A percentile compares a stretch with the other conserved stretches of the same genome.
Evolutionary conservation across 2,797 vertebrate genomes (phyloP).

Genomic region (Hylomyscus alleni): DNA sequence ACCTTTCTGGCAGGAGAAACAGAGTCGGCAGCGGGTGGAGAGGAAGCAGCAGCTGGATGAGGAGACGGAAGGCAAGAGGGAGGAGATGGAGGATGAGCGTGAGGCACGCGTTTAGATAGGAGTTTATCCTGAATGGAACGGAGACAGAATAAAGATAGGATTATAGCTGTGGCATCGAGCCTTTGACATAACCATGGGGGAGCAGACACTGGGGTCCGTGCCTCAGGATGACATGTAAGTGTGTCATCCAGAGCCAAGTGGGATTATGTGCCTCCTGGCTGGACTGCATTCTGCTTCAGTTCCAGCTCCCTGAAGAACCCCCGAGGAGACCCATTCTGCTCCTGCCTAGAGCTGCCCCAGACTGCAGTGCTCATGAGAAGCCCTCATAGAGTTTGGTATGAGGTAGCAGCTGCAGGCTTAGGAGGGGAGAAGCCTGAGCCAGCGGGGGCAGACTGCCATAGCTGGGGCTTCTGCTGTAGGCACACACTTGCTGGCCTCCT

Average conservation of each 20-base stretch:
- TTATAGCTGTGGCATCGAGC: slow-evolving; percentile 64
- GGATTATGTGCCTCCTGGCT: slow-evolving; percentile 7
- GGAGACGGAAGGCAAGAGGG: slow-evolving; percentile 87
- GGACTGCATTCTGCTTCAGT: background rate
- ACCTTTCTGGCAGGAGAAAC: slow-evolving; percentile 91
- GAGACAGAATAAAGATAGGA: slow-evolving; percentile 86
- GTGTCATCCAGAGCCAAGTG: background rate
- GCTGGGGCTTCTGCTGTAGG: slow-evolving; percentile 7
- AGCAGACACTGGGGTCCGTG: background rate
- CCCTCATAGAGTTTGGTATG: background rate
- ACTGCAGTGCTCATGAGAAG: too few relatives aligned
- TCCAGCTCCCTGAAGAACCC: slow-evolving; percentile 10
- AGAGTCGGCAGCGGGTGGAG: slow-evolving; percentile 86
- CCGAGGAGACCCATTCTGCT: background rate
- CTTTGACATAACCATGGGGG: rapidly evolving
- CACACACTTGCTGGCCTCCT: background rate
- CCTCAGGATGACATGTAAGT: slow-evolving; percentile 22
- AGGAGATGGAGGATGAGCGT: slow-evolving; percentile 85
- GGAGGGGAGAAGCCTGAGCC: background rate
- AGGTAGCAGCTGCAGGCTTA: slow-evolving; percentile 24
- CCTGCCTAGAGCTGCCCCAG: background rate
- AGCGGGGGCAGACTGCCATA: background rate
- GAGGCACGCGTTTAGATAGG: slow-evolving; percentile 86
- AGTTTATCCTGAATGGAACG: slow-evolving; percentile 89
- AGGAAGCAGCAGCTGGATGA: slow-evolving; percentile 87